Evolutionary conservation across 2,113 vertebrate species (phyloP).

Genomic region (Urocynchramus pylzowi): DNA sequence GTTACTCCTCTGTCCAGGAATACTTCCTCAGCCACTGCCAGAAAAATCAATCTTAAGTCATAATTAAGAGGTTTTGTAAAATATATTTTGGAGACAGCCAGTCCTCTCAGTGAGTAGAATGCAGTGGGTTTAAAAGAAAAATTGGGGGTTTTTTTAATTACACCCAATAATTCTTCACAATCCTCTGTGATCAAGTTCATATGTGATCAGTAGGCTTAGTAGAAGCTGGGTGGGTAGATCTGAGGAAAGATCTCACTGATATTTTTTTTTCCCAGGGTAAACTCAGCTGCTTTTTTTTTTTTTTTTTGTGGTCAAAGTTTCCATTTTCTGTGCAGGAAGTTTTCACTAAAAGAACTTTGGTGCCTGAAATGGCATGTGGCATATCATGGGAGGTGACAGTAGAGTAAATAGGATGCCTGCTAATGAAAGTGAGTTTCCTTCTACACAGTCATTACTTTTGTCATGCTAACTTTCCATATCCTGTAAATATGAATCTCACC

Average conservation of each 20-base stretch:
- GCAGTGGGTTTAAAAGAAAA: not conserved
- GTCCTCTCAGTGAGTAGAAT: not conserved
- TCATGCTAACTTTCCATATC: slow-evolving; percentile 62
- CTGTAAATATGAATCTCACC: slow-evolving; percentile 51
- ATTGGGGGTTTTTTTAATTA: not conserved
- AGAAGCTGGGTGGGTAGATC: not conserved
- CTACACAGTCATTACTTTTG: slow-evolving; percentile 53
- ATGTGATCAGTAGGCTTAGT: not conserved
- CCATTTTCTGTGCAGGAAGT: slow-evolving; percentile 34
- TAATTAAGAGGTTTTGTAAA: not conserved
- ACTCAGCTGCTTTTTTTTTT: not conserved
- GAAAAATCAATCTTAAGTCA: not conserved
- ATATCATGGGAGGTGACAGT: not conserved
- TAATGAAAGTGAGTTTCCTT: slow-evolving; percentile 64
- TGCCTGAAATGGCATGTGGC: not conserved
- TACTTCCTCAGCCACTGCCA: not conserved
- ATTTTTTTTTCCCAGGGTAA: not conserved
- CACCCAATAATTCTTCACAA: not conserved
- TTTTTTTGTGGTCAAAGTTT: not conserved
- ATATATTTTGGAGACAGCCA: not conserved
- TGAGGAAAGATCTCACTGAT: not conserved
- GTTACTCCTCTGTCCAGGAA: not conserved
- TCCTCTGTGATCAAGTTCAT: not conserved
- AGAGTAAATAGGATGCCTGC: slow-evolving; percentile 50
- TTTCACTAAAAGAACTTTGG: not conserved